A percentile compares a stretch with the other conserved stretches of the same genome.
These are phyloP conservation scores for Peromyscus nudipes DNA, from an alignment of 2,797 vertebrate genomes.

Conservation along the genomic window DNA sequence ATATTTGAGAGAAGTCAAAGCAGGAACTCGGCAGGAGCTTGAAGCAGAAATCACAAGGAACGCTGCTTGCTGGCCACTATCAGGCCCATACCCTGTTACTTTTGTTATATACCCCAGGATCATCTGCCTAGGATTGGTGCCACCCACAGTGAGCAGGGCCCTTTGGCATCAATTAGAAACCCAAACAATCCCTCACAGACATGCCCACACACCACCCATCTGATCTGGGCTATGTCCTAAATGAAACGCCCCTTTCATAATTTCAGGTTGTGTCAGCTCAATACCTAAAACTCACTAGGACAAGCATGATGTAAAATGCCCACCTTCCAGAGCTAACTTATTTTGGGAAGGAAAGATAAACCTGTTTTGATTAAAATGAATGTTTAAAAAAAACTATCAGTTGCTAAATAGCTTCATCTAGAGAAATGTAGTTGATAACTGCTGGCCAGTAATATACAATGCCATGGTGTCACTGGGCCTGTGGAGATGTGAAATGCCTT, in stretches of 20 bases:
- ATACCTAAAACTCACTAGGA: background rate
- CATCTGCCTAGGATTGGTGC: background rate
- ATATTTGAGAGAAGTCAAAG: background rate
- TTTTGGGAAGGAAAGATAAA: background rate
- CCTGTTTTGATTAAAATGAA: background rate
- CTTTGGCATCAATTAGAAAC: background rate
- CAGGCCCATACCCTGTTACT: too few species aligned
- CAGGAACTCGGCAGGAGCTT: background rate
- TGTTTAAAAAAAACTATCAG: background rate
- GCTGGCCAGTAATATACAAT: background rate
- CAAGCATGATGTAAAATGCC: background rate
- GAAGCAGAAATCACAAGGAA: background rate
- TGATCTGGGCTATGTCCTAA: background rate
- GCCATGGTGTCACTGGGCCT: rapidly evolving
- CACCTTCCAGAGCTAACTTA: background rate
- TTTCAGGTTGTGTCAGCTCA: background rate
- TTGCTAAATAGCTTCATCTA: background rate
- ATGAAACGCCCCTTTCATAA: background rate
- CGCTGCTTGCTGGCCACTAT: background rate
- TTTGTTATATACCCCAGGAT: background rate
- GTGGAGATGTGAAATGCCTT: background rate
- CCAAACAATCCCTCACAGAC: background rate
- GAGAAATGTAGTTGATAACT: background rate
- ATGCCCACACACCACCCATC: background rate
- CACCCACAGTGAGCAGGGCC: background rate